Percentiles rank a stretch among this genome's conserved stretches.
Evolutionary conservation across 2,113 vertebrate genomes (phyloP).

Genomic region (Sigmodon hispidus): DNA sequence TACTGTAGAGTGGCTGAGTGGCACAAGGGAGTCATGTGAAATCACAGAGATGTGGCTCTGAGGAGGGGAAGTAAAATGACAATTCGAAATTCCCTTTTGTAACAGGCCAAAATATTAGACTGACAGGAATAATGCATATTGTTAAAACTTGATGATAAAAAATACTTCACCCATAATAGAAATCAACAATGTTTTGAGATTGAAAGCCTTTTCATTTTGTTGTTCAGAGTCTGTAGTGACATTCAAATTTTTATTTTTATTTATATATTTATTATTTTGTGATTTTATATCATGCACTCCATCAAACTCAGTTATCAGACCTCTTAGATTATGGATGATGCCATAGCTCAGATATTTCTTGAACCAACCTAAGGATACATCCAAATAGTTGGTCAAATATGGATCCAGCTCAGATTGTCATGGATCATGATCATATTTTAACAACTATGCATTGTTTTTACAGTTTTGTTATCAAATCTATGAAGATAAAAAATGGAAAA

Average conservation of each 20-base stretch:
- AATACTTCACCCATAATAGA: no score
- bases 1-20: background rate
- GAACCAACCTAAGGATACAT: background rate
- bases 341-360: background rate
- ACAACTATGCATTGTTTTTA: background rate
- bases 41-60: background rate
- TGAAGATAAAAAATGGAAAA: background rate
- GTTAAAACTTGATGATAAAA: conserved; percentile 5
- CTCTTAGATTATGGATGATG: background rate
- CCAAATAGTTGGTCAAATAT: background rate
- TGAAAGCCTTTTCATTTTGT: no score
- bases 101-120: background rate
- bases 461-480: background rate
- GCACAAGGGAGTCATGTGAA: background rate
- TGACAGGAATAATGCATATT: background rate
- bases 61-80: background rate
- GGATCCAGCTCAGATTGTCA: background rate
- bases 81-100: background rate
- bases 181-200: no score
- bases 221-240: no score
- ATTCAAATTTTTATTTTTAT: no score
- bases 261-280: no score
- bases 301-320: no score
- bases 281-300: no score
- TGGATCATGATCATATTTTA: background rate